Conservation (phyloP, 2,888 invertebrate genomes). For the Ecliptopera silaceata region DNA sequence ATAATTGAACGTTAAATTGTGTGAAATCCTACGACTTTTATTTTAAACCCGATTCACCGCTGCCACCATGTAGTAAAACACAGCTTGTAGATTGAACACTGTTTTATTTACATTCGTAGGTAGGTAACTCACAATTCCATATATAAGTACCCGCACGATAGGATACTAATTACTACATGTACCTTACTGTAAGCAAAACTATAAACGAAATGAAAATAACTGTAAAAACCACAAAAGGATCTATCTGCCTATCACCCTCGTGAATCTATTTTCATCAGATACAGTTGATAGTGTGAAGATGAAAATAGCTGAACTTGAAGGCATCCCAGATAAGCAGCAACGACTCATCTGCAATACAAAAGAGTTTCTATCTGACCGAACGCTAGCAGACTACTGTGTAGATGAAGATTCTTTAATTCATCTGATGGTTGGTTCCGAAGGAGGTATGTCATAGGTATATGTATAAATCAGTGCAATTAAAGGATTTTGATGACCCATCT, state of each 20-base stretch:
- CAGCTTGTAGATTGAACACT: too few species aligned
- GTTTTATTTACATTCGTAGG: too few species aligned
- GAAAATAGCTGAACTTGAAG: conserved; percentile 21
- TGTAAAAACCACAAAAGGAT: conserved; percentile 17
- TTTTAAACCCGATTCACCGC: too few species aligned
- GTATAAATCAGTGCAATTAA: too few species aligned
- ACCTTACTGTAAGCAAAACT: not conserved
- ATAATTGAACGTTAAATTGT: too few species aligned
- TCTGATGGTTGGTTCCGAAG: conserved; percentile 19
- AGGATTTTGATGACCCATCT: too few species aligned
- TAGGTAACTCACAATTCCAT: too few species aligned
- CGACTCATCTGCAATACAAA: conserved; percentile 21
- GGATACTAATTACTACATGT: too few species aligned
- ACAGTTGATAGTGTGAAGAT: conserved; percentile 19
- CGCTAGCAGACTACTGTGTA: conserved; percentile 18
- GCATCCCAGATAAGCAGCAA: conserved; percentile 25
- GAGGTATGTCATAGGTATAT: not conserved
- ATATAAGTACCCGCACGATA: too few species aligned
- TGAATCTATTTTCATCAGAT: conserved; percentile 2
- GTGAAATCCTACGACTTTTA: too few species aligned
- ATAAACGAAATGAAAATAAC: conserved; percentile 30
- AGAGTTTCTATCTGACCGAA: conserved; percentile 17
- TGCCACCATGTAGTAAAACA: too few species aligned
- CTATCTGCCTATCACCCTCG: conserved; percentile 22
- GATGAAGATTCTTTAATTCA: conserved; percentile 22